These are phyloP conservation scores for Ammospiza caudacuta DNA, from an alignment of 2,113 vertebrate genomes.

Conservation along the genomic window DNA sequence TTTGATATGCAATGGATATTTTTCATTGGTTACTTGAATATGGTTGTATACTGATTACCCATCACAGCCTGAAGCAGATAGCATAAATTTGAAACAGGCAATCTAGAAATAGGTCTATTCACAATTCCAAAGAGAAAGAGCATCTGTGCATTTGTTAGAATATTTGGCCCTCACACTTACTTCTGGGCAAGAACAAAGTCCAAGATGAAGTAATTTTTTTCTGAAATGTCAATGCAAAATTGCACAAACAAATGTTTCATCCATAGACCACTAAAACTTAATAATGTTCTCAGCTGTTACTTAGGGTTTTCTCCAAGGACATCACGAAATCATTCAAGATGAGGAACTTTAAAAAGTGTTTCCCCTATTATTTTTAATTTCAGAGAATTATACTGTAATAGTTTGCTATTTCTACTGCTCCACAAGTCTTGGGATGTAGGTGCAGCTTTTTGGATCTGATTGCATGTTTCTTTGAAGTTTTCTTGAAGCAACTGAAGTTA, in stretches of 20 bases:
- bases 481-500: neutral
- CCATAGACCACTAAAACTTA: neutral
- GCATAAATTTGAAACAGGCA: neutral
- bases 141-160: neutral
- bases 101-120: neutral
- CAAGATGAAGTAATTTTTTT: neutral
- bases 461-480: neutral
- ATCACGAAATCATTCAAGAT: neutral
- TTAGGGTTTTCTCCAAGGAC: neutral
- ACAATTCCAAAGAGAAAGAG: neutral
- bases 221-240: neutral
- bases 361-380: neutral
- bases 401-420: neutral
- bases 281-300: neutral
- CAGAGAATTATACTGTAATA: neutral
- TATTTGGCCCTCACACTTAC: neutral
- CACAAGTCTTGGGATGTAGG: neutral
- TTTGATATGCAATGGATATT: neutral
- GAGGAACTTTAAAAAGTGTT: neutral
- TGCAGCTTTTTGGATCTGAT: neutral
- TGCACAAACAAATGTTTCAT: neutral
- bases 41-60: neutral
- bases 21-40: neutral
- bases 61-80: neutral
- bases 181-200: neutral